Conservation (phyloP, 2,113 vertebrate genomes). For the Catharus fuscescens region DNA sequence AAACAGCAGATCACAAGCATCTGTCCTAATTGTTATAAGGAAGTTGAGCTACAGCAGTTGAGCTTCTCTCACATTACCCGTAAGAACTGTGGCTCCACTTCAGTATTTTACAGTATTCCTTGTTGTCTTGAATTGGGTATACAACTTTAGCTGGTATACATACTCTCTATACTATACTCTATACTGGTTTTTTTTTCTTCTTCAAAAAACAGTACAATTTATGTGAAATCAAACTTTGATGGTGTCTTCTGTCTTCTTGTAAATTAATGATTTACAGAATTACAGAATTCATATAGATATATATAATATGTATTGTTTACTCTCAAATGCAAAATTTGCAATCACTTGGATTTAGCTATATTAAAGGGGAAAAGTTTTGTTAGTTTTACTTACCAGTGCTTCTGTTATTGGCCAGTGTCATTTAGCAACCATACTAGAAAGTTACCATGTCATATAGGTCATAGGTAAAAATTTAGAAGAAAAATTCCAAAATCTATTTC, state of each 20-base stretch:
- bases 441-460: background rate
- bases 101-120: background rate
- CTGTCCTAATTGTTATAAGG: background rate
- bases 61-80: background rate
- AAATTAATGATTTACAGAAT: background rate
- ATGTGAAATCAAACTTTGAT: background rate
- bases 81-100: background rate
- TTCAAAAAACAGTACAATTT: background rate
- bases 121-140: background rate
- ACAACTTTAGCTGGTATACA: background rate
- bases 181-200: background rate
- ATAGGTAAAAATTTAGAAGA: background rate
- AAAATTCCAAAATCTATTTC: accelerated
- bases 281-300: too few species aligned
- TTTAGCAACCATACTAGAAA: background rate
- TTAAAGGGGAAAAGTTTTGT: background rate
- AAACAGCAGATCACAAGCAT: background rate
- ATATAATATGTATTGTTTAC: background rate
- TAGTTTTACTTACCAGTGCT: background rate
- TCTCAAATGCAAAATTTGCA: background rate
- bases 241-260: background rate
- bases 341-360: background rate
- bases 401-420: background rate
- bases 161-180: accelerated
- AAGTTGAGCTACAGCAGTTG: background rate